Evolutionary conservation across 2,888 invertebrate genomes (phyloP).

Genomic region (Drosophila hamatofila): DNA sequence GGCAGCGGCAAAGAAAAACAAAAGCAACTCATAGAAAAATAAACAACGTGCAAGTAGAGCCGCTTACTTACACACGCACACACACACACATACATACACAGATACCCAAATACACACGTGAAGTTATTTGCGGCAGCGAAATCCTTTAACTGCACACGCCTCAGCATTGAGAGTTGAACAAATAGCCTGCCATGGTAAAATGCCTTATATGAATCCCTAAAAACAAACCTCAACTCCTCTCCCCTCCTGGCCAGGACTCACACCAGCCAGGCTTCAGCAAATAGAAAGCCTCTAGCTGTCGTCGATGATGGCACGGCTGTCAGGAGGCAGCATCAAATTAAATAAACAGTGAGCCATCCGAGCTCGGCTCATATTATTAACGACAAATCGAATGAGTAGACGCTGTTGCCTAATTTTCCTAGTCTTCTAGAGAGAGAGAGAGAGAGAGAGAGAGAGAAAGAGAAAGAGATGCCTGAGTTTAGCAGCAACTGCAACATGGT

Average conservation of each 20-base stretch:
- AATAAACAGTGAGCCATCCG: slow-evolving; percentile 63
- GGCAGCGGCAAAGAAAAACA: slow-evolving; percentile 66
- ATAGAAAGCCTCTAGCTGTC: slow-evolving; percentile 45
- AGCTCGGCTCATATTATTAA: slow-evolving; percentile 73
- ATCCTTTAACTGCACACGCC: slow-evolving; percentile 80
- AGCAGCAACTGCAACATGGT: slow-evolving; percentile 26
- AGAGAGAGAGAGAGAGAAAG: background rate
- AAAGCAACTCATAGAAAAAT: slow-evolving; percentile 73
- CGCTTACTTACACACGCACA: slow-evolving; percentile 28
- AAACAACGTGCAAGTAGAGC: slow-evolving; percentile 64
- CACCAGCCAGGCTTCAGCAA: slow-evolving; percentile 2
- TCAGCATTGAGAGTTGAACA: slow-evolving; percentile 69
- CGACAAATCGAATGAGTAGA: slow-evolving; percentile 62
- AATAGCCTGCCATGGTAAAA: slow-evolving; percentile 65
- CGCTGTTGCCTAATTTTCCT: background rate
- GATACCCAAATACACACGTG: slow-evolving; percentile 39
- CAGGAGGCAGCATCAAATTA: slow-evolving; percentile 67
- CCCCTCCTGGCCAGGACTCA: background rate
- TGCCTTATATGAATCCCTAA: slow-evolving; percentile 36
- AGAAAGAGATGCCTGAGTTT: background rate
- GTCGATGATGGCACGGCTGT: slow-evolving; percentile 38
- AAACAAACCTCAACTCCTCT: slow-evolving; percentile 3
- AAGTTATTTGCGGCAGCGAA: slow-evolving; percentile 71
- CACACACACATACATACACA: slow-evolving; percentile 20
- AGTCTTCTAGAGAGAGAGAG: background rate